phyloP scores from a whole-genome alignment of 2,797 vertebrate species.

The Natrix natrix region DNA sequence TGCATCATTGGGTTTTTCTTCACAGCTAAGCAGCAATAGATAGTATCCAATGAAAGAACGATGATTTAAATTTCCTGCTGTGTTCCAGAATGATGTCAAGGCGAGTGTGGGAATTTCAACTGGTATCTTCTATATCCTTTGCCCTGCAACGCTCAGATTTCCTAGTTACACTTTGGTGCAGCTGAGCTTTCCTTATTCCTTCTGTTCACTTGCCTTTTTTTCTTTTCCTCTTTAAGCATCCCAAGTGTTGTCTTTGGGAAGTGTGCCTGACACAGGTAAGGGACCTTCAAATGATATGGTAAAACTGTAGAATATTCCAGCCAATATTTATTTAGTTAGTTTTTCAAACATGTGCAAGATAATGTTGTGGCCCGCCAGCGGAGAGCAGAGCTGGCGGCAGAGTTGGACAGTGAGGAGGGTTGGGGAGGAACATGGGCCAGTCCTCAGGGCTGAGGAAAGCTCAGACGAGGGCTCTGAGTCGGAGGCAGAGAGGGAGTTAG shows the following conservation, averaged over 20 bases:
- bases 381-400: no score
- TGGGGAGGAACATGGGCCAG: no score
- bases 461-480: no score
- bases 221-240: neutral
- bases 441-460: no score
- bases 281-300: neutral
- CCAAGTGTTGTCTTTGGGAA: neutral
- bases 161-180: neutral
- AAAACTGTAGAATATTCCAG: neutral
- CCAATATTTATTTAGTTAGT: neutral
- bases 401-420: no score
- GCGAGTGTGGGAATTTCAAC: neutral
- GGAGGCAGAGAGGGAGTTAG: no score
- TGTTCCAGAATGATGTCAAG: neutral
- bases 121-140: neutral
- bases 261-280: neutral
- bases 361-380: no score
- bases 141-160: neutral
- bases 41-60: neutral
- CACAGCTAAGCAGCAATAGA: neutral
- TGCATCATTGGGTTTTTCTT: neutral
- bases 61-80: neutral
- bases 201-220: neutral
- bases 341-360: no score
- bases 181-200: neutral